Base-by-base conservation (phyloP, 2,113 vertebrate species). In the Corapipo altera region DNA sequence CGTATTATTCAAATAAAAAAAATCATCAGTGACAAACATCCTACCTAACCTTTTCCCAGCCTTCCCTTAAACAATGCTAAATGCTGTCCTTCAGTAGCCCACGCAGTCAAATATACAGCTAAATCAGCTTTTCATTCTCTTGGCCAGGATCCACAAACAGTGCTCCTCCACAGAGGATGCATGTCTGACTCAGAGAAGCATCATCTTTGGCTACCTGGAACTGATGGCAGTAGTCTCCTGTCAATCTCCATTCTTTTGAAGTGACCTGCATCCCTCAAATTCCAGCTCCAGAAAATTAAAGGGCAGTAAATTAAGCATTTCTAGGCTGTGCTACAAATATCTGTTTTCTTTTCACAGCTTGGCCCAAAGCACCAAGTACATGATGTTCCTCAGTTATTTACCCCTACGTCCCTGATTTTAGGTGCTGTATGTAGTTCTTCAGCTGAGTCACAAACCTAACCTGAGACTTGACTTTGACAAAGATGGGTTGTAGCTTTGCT, bases 41-140 rank as follows among this genome's bases (percentile, higher is more conserved):
- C 57, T 78, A 21, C 52, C n/a, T 76, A 94, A 81, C 65, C 61
- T 93, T 91, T 78, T 78, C 65, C 49, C 75, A 86, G 72, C 52
- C 61, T 94, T 89, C 73, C 44, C 37, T 91, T 89, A 74, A 89
- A 84, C 52, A 95, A 72, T 61, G 69, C 73, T 92, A 89, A 83
- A 81, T 39, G 28, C 66, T 91, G 66, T 84, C 69, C 65, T 93
- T 93, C 92, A 75, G 85, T 49, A 43, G 61, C 92, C 65, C 61
- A 79, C 26, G 0, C 65, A 81, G 64, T 44, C 48, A 94, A 92
- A 95, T 46, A 75, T 57, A 77, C 37, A 84, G 90, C 85, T 89
- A 88, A 91, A 92, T 86, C 96, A 95, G 79, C 83, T 92, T 87
- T 94, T 91, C 41, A 22, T 72, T 87, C 69, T 64, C 61, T 81